Base-by-base conservation (phyloP, 2,113 vertebrate genomes). In the Dascyllus trimaculatus region DNA sequence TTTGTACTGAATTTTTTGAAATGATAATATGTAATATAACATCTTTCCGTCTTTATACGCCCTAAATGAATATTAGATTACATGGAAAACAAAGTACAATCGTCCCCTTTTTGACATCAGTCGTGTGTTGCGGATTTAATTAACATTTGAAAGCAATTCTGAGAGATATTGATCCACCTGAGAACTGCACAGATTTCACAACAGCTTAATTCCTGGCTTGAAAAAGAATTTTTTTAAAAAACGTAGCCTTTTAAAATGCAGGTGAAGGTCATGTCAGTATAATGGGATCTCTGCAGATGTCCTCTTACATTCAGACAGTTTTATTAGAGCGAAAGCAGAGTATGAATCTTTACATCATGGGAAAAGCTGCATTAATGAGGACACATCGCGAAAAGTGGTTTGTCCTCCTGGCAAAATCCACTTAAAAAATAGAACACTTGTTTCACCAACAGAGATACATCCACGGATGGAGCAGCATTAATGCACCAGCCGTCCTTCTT, bases 311-410 rank as follows among this genome's bases (percentile, higher is more conserved):
- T 58, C 4, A 59, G 32, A 49, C 54, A 29, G 15, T 43, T 67
- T 78, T 69, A 3, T 58, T 8, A 56, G n/a, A n/a, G n/a, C n/a
- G n/a, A n/a, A n/a, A n/a, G 59, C 22, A 35, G 26, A 4, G 22
- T 40, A 40, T 40, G 24, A 15, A 57, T 9, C 35, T 62, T 65
- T 54, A 48, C 62, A 54, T 40, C 57, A 13, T 32, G 65, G 29
- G 5, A 61, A 32, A 71, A 59, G 13, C 10, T n/a, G 54, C 21
- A 35, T 76, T 75, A 78, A 82, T 72, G n/a, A 81, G 59, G 61
- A 67, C 53, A 57, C 48, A 52, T 25, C n/a, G 25, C n/a, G 43
- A 2, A 62, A 72, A 68, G 26, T 45, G 71, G n/a, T 45, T 65
- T 76, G 46, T 70, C 7, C 45, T 65, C 18, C 49, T 21, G 25